phyloP scores from a whole-genome alignment of 2,797 vertebrate species.

The Triplophysa yarkandensis region DNA sequence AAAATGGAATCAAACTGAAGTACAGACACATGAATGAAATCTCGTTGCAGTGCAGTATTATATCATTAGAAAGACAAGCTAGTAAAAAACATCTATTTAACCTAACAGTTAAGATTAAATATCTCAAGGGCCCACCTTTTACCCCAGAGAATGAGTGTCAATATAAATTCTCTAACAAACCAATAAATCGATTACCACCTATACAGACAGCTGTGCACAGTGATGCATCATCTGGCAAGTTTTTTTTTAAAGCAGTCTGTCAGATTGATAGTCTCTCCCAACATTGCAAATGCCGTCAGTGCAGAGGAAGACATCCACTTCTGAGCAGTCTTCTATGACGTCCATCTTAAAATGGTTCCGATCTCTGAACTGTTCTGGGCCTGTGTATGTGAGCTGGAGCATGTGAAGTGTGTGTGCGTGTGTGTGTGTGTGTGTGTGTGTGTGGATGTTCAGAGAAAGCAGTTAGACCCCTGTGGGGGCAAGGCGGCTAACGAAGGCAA shows the following conservation, averaged over 20 bases:
- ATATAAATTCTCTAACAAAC: constrained; percentile 46
- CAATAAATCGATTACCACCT: constrained; percentile 36
- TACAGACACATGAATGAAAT: constrained; percentile 28
- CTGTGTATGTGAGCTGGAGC: constrained; percentile 31
- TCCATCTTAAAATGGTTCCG: constrained; percentile 39
- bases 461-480: constrained; percentile 90
- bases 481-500: constrained; percentile 95
- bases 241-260: constrained; percentile 27
- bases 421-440: not conserved
- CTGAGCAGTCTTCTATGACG: constrained; percentile 27
- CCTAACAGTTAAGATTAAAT: constrained; percentile 43
- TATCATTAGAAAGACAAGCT: constrained; percentile 35
- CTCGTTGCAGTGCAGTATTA: not conserved
- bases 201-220: constrained; percentile 5
- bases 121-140: constrained; percentile 21
- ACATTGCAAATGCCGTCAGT: constrained; percentile 36
- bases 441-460: constrained; percentile 30
- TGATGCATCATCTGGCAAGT: constrained; percentile 9
- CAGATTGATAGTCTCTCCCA: constrained; percentile 41
- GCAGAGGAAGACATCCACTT: constrained; percentile 45
- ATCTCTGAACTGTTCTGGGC: constrained; percentile 34
- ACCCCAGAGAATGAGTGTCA: constrained; percentile 21
- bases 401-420: constrained; percentile 52
- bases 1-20: constrained; percentile 29
- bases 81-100: constrained; percentile 29